Evolutionary conservation across 2,113 vertebrate species (phyloP).

Genomic region (Tinamus guttatus): DNA sequence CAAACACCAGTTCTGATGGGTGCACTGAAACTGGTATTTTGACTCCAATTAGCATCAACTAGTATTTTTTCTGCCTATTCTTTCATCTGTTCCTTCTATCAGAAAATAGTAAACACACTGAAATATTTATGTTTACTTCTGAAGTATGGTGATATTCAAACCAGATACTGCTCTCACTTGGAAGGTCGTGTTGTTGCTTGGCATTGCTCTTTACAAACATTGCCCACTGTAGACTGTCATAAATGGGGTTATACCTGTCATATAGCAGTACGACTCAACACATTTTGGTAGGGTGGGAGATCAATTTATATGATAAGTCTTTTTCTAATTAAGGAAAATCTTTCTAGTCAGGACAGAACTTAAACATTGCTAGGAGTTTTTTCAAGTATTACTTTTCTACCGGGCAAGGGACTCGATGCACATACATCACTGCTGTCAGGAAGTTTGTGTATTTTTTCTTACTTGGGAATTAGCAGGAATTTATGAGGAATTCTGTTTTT

Average conservation of each 20-base stretch:
- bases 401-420: not conserved
- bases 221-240: not conserved
- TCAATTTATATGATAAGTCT: not conserved
- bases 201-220: not conserved
- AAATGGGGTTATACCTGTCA: not conserved
- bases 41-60: not conserved
- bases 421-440: not conserved
- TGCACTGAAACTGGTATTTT: not conserved
- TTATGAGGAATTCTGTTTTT: not conserved
- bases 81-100: not conserved
- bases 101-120: not conserved
- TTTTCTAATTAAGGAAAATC: too few species aligned
- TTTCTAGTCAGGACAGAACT: not conserved
- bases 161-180: not conserved
- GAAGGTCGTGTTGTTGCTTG: not conserved
- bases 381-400: not conserved
- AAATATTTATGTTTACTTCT: not conserved
- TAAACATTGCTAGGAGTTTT: not conserved
- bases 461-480: not conserved
- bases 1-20: not conserved
- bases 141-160: not conserved
- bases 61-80: not conserved
- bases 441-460: not conserved
- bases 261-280: not conserved
- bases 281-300: not conserved